Conservation (phyloP, 2,888 invertebrate species). For the Cremastobaeus sp. region DNA sequence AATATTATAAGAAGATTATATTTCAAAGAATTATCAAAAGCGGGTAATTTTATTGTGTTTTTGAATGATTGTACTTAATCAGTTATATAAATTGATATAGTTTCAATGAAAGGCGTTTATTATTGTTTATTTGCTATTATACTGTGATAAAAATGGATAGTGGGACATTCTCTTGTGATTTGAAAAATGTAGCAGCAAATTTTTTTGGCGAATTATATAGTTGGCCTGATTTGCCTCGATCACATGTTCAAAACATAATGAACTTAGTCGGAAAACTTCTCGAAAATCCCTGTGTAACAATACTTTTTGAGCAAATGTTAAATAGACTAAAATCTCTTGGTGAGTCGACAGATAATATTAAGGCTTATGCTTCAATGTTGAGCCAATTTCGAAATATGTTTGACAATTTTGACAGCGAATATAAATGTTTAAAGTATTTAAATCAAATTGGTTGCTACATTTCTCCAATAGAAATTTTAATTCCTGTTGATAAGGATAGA, state of each 20-base stretch:
- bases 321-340: not conserved
- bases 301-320: not conserved
- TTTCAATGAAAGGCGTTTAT: no score
- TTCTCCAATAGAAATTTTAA: not conserved
- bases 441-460: not conserved
- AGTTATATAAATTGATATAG: no score
- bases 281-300: not conserved
- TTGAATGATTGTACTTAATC: no score
- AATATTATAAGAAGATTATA: no score
- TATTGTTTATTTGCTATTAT: no score
- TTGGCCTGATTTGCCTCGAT: not conserved
- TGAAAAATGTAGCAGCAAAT: no score
- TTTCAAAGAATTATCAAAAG: no score
- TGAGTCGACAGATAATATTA: not conserved
- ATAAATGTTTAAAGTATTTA: not conserved
- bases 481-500: not conserved
- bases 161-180: no score
- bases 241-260: not conserved
- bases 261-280: not conserved
- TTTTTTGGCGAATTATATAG: not conserved
- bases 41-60: no score
- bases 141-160: no score
- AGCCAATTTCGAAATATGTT: not conserved
- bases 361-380: not conserved
- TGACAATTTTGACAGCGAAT: not conserved